Conservation (phyloP, 2,113 vertebrate genomes). For the Gopherus evgoodei region DNA sequence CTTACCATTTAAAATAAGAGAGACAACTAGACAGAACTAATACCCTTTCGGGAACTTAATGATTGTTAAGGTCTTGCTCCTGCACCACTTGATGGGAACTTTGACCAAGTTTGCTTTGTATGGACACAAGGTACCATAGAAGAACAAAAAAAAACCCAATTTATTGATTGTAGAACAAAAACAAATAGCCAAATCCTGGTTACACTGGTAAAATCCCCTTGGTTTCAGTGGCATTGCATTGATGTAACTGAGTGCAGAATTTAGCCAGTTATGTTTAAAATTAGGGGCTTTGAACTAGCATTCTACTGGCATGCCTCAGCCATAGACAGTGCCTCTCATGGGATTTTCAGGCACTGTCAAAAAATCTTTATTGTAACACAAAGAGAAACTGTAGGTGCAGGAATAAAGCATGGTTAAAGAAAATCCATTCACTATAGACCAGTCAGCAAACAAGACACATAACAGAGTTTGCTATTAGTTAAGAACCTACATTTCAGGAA, state of each 20-base stretch:
- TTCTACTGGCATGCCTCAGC: background rate
- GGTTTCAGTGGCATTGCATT: background rate
- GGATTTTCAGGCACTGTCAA: background rate
- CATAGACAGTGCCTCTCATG: background rate
- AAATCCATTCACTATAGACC: background rate
- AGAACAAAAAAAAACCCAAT: background rate
- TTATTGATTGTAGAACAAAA: background rate
- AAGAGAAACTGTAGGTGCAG: background rate
- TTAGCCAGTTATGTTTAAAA: background rate
- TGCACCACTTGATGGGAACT: background rate
- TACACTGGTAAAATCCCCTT: accelerated
- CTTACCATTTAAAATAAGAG: background rate
- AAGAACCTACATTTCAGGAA: background rate
- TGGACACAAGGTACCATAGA: background rate
- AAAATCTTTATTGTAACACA: background rate
- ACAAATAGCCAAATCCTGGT: background rate
- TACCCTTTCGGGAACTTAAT: background rate
- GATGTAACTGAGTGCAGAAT: background rate
- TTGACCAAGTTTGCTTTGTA: background rate
- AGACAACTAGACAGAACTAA: background rate
- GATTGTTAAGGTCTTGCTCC: background rate
- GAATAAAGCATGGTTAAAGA: accelerated
- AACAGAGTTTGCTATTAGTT: background rate
- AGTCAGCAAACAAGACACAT: background rate
- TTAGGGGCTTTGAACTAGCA: background rate